phyloP scores from a whole-genome alignment of 2,797 vertebrate genomes.

The Luscinia megarhynchos region DNA sequence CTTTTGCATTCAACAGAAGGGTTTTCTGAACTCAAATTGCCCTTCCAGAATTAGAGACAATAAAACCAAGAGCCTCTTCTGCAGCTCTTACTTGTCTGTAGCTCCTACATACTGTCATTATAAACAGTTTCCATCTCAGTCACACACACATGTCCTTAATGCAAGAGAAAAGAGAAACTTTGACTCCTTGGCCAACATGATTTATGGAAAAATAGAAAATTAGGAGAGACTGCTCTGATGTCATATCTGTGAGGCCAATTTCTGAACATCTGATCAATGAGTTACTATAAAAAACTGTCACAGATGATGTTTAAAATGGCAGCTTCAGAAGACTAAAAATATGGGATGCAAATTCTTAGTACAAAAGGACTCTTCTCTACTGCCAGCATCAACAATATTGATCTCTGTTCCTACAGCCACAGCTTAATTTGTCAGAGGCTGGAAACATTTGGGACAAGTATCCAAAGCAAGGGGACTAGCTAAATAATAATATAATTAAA shows the following conservation, averaged over 20 bases:
- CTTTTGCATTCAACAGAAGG: background rate
- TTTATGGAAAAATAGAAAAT: constrained; percentile 41
- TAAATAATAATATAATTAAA: background rate
- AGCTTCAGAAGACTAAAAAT: constrained; percentile 25
- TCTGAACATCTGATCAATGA: constrained; percentile 49
- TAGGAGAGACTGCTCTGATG: background rate
- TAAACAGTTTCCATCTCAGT: background rate
- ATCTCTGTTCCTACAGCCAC: background rate
- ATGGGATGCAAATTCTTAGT: background rate
- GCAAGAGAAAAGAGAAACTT: background rate
- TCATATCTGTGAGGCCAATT: constrained; percentile 26
- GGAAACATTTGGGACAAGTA: constrained; percentile 13
- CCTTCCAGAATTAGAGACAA: background rate
- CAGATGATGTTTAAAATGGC: constrained; percentile 2
- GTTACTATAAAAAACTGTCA: constrained; percentile 9
- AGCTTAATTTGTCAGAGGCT: background rate
- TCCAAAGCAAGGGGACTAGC: background rate
- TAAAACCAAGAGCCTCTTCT: background rate
- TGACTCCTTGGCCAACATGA: background rate
- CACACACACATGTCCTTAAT: background rate
- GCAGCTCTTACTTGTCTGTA: background rate
- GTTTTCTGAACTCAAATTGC: background rate
- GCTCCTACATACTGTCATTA: background rate
- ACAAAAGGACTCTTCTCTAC: background rate
- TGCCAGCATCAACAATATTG: background rate